Conservation (phyloP, 2,797 vertebrate genomes). For the Mormyrops attenuatus region DNA sequence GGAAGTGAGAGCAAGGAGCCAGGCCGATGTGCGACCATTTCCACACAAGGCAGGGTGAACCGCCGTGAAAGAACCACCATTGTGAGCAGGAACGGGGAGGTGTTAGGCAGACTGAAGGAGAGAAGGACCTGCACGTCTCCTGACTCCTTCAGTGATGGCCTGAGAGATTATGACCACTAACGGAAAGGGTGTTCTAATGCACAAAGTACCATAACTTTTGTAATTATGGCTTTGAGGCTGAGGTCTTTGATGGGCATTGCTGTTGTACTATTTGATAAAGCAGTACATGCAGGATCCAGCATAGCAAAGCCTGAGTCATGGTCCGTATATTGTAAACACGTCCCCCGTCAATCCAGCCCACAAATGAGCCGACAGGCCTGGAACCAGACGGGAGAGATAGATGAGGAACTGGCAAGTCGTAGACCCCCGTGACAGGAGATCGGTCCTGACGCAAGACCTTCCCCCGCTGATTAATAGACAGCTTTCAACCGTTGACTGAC, state of each 20-base stretch:
- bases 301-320: neutral
- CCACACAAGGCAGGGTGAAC: conserved; percentile 39
- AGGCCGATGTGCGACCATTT: conserved; percentile 40
- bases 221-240: neutral
- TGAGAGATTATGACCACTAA: neutral
- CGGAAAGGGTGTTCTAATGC: neutral
- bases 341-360: conserved; percentile 1
- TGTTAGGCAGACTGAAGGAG: neutral
- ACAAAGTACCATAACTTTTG: neutral
- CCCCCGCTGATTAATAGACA: conserved; percentile 53
- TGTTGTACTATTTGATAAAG: neutral
- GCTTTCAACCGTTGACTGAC: conserved; percentile 44
- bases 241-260: neutral
- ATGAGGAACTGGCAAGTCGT: conserved; percentile 39
- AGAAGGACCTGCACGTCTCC: neutral
- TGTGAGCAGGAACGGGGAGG: conserved; percentile 14
- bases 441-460: conserved; percentile 40
- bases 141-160: neutral
- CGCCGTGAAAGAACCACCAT: conserved; percentile 41
- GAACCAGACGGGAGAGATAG: conserved; percentile 36
- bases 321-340: neutral
- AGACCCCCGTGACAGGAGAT: conserved; percentile 41
- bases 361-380: conserved; percentile 12
- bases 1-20: conserved; percentile 45
- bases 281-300: neutral